phyloP scores from a whole-genome alignment of 2,888 invertebrate genomes.

The Troides oblongomaculatus region DNA sequence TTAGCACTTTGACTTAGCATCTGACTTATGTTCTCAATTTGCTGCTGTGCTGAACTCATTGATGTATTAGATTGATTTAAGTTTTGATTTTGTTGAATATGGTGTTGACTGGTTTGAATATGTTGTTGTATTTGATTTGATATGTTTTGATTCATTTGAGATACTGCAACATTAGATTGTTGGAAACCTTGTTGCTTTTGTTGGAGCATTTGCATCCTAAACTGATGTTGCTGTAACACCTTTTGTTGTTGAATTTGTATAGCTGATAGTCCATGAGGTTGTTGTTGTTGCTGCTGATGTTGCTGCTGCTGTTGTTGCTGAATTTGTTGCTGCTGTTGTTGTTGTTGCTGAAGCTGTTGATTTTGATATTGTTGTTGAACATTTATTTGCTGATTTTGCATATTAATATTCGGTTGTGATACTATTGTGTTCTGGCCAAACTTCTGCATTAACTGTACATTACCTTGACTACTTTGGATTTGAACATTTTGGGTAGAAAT shows the following conservation, averaged over 20 bases:
- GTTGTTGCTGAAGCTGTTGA: constrained; percentile 43
- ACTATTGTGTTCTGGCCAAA: constrained; percentile 64
- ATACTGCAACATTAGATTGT: constrained; percentile 65
- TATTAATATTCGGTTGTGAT: constrained; percentile 56
- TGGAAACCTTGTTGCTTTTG: constrained; percentile 55
- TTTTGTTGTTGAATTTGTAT: constrained; percentile 78
- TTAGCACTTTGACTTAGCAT: constrained; percentile 76
- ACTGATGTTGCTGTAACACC: constrained; percentile 79
- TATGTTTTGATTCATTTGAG: constrained; percentile 69
- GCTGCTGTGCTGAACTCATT: constrained; percentile 81
- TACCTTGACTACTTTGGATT: constrained; percentile 65
- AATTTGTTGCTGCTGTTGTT: constrained; percentile 42
- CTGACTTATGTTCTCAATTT: constrained; percentile 82
- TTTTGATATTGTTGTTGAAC: constrained; percentile 65
- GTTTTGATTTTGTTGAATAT: constrained; percentile 62
- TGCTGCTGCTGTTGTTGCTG: constrained; percentile 40
- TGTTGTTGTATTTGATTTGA: constrained; percentile 69
- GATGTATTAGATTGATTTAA: constrained; percentile 63
- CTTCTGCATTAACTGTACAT: constrained; percentile 65
- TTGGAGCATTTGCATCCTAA: constrained; percentile 75
- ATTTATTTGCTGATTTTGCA: constrained; percentile 62
- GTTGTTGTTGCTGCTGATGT: constrained; percentile 52
- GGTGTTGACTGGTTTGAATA: constrained; percentile 64
- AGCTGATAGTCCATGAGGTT: constrained; percentile 70
- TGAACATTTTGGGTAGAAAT: constrained; percentile 71